phyloP scores from a whole-genome alignment of 2,797 vertebrate genomes.

The Urocyon cinereoargenteus region DNA sequence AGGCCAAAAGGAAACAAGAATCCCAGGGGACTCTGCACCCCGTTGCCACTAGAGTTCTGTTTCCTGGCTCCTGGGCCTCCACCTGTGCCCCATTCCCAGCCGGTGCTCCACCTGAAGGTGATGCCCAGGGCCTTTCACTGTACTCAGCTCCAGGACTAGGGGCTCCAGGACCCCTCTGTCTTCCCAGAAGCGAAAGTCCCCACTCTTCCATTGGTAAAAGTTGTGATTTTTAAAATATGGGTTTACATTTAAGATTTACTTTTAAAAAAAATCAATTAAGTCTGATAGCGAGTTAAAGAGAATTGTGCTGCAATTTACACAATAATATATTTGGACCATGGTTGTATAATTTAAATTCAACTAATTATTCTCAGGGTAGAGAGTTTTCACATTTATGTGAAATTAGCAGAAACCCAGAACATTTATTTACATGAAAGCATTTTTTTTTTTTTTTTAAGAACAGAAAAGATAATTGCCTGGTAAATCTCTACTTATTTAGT shows the following conservation, averaged over 20 bases:
- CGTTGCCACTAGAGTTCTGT: not conserved
- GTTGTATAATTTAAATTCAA: not conserved
- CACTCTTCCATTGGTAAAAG: not conserved
- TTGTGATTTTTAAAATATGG: not conserved
- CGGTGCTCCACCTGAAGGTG: not conserved
- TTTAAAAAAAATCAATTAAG: not conserved
- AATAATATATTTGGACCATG: not conserved
- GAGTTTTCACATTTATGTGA: conserved; percentile 37
- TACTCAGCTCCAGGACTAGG: not conserved
- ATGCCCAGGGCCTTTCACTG: not conserved
- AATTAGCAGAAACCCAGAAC: conserved; percentile 13
- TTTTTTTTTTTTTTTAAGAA: conserved; percentile 45
- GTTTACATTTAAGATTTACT: not conserved
- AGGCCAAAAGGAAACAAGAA: not conserved
- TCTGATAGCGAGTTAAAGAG: not conserved
- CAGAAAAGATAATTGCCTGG: conserved; percentile 57
- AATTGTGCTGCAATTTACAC: not conserved
- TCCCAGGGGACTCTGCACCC: not conserved
- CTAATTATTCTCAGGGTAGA: conserved; percentile 7
- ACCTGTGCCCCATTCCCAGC: not conserved
- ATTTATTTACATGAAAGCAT: conserved; percentile 68
- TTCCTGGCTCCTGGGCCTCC: not conserved
- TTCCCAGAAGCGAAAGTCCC: not conserved
- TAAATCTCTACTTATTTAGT: conserved; percentile 56
- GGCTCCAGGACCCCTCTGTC: too few relatives aligned